Evolutionary conservation across 1,140 invertebrate species (phyloP), one percentile per base, ranked within the genome.

Genomic region (Scaptomyza montana): DNA sequence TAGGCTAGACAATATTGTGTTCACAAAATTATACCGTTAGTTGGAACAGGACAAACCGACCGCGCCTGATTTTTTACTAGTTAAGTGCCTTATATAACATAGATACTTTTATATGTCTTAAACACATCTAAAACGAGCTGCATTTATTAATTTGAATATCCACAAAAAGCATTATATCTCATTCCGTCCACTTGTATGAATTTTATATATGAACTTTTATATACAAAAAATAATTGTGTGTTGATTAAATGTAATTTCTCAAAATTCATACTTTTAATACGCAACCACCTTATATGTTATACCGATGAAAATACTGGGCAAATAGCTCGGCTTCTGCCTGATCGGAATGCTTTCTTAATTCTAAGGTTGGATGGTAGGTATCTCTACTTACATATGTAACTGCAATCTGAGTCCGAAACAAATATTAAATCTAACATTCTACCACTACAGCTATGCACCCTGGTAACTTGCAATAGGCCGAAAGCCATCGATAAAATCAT

Each of bases 61-160:
- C 33, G 30, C 6, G 28, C 16, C 54, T 16, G 16, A 16, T 67
- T 53, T 36, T 78, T 67, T 78, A 85, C 70, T 74, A 75, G 63
- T 75, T 74, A 47, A 77, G 81, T 85, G 81, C 81, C 81, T 85
- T 85, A 79, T 45, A 78, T 53, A 16, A 16, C 7, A 55, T 21
- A 30, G 55, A 55, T 25, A 7, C 16, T 16, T 16, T 61, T 55
- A 57, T 47, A 47, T 47, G 43, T 55, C 9, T 66, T 60, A 63
- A 59, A 73, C 66, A 78, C 21, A 25, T 76, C 61, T 54, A 67
- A 80, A 74, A 70, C 28, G 25, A 51, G 56, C 12, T 39, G 49
- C 39, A 9, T 50, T 43, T 61, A 45, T 25, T 16, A 49, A 53
- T 55, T 61, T 50, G 60, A 77, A 69, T 78, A 66, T 69, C 51